Base-by-base conservation (phyloP, 2,113 vertebrate species). In the Panthera uncia region DNA sequence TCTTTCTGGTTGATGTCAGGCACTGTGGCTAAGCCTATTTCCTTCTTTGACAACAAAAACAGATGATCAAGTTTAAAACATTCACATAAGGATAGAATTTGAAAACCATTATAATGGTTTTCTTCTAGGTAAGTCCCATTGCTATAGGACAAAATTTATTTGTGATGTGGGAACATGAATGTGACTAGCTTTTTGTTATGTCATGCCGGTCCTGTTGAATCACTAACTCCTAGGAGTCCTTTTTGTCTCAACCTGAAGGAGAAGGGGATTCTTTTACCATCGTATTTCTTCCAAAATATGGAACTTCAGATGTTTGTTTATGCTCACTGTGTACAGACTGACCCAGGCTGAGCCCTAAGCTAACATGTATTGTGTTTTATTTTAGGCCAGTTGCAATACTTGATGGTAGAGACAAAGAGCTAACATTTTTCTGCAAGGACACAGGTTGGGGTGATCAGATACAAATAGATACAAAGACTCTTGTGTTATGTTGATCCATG, bases 31-130 rank as follows among this genome's bases (percentile, higher is more conserved):
- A 96, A 93, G 45, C 18, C 68, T 97, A 0, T 95, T 94, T 95
- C 23, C 88, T 71, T 83, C 63, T 91, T 91, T 94, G 50, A 80
- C 61, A 93, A 7, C 38, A 78, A 94, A 95, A 93, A 73, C 31
- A 90, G 41, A 55, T 79, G 27, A 73, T 79, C 36, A 84, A n/a
- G 50, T 57, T 92, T 92, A 74, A 92, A 80, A 95, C 21, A 23
- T 57, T 57, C 57, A 57, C 19, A 23, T 57, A 57, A 57, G 57
- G 7, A 57, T 23, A 23, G 7, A 57, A 57, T 57, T 57, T 57
- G 21, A 57, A 57, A 57, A 57, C 19, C 19, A 57, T 86, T 83
- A 48, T 38, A 83, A 85, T 73, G 55, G 13, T 81, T 90, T 87
- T 95, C 33, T 89, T 91, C 23, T 66, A 23, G 66, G 7, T 81